Base-by-base conservation (phyloP, 2,113 vertebrate species). In the Cichladusa arquata region DNA sequence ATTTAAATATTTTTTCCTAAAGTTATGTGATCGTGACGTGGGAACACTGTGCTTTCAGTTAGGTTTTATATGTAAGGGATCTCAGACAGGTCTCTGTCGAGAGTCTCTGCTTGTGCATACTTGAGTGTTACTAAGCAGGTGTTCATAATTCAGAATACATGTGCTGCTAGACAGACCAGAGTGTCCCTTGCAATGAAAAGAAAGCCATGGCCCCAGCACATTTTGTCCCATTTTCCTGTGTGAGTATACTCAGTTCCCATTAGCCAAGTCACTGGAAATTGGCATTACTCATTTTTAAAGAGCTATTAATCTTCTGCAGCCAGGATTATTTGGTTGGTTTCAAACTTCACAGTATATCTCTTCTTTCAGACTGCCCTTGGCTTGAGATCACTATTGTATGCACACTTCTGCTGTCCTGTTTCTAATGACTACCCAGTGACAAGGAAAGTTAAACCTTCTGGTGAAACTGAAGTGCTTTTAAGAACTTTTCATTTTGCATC, bases 1-100 rank as follows among this genome's bases (percentile, higher is more conserved):
- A 40, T 54, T 33, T 58, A 17, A 24, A 5, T 53, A 4, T 28
- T 54, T 48, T 48, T 6, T 1, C 4, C 2, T 33, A 29, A 57
- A 36, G 4, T 26, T 26, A 22, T 19, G 24, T 10, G 5, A 47
- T 16, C 78, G 17, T 38, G 25, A 62, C 0, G 0, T 48, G 12
- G 24, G 10, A 61, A 28, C 53, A 42, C 12, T 40, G 6, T 34
- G 57, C 18, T 83, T 77, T 18, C 13, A 40, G 16, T 45, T 31
- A 23, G 7, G 8, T 57, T 92, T 42, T 47, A 6, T 71, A 60
- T 87, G 9, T 71, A 57, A 90, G 17, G 10, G 23, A 34, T 62
- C 60, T 81, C 34, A 54, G 25, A 16, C 7, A 74, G 14, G 11
- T 61, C 44, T 76, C 9, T 57, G 9, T 12, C 0, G 3, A 78